A percentile compares a stretch with the other conserved stretches of the same genome.
Evolutionary conservation across 2,888 invertebrate genomes (phyloP).

Genomic region (Drosophila prostipennis): DNA sequence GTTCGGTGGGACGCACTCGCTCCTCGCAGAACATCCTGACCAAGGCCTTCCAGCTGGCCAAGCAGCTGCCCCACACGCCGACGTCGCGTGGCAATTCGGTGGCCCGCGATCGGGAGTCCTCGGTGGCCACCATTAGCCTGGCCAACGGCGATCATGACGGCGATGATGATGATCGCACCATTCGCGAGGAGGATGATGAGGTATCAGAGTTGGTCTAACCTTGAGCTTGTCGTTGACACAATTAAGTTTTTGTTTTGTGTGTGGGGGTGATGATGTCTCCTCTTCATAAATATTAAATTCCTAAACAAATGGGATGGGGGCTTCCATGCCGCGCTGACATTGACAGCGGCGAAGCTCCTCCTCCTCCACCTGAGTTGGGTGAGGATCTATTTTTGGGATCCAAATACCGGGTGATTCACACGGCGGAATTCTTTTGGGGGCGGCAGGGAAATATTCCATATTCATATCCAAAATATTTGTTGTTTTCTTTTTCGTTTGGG

Average conservation of each 20-base stretch:
- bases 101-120: slow-evolving; percentile 78
- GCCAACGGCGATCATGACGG: slow-evolving; percentile 77
- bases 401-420: slow-evolving; percentile 57
- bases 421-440: slow-evolving; percentile 50
- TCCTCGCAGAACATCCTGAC: slow-evolving; percentile 93
- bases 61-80: slow-evolving; percentile 83
- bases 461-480: slow-evolving; percentile 15
- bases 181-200: slow-evolving; percentile 88
- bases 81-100: slow-evolving; percentile 82
- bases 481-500: slow-evolving; percentile 7
- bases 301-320: slow-evolving; percentile 24
- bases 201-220: slow-evolving; percentile 64
- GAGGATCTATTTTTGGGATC: slow-evolving; percentile 55
- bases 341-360: slow-evolving; percentile 58
- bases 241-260: slow-evolving; percentile 14
- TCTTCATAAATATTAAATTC: slow-evolving; percentile 44
- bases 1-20: slow-evolving; percentile 86
- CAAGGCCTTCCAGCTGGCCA: slow-evolving; percentile 90
- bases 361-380: slow-evolving; percentile 24
- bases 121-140: slow-evolving; percentile 53
- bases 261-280: slow-evolving; percentile 38
- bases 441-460: slow-evolving; percentile 36
- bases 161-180: slow-evolving; percentile 87
- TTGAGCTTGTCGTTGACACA: slow-evolving; percentile 55
- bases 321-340: slow-evolving; percentile 56